A percentile compares a stretch with the other conserved stretches of the same genome.
phyloP scores from a whole-genome alignment of 2,888 invertebrate species.

The Halictus quadricinctus region DNA sequence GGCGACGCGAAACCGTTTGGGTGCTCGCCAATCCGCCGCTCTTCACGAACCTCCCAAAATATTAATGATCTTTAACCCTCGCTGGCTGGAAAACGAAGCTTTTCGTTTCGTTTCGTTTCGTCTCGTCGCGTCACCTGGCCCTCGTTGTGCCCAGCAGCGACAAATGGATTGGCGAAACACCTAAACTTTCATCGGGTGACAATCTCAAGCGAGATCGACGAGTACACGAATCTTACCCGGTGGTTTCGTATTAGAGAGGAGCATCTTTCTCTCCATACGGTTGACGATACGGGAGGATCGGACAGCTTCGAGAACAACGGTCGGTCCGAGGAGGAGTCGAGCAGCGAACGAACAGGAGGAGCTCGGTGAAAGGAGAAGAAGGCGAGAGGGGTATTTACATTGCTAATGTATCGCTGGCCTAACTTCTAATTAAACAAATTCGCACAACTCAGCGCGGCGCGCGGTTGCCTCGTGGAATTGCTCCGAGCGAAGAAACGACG shows the following conservation, averaged over 20 bases:
- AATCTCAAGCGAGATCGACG: not conserved
- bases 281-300: slow-evolving; percentile 41
- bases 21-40: slow-evolving; percentile 64
- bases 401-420: slow-evolving; percentile 82
- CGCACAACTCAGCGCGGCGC: slow-evolving; percentile 79
- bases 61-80: slow-evolving; percentile 70
- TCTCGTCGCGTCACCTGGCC: not conserved
- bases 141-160: not conserved
- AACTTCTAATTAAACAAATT: slow-evolving; percentile 83
- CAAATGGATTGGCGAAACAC: not conserved
- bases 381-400: slow-evolving; percentile 79
- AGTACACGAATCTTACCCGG: not conserved
- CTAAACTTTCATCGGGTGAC: not conserved
- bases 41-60: slow-evolving; percentile 66
- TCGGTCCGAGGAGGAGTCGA: slow-evolving; percentile 11
- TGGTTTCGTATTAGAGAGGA: too few species aligned
- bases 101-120: not conserved
- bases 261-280: not conserved
- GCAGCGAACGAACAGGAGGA: slow-evolving; percentile 18
- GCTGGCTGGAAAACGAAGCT: not conserved
- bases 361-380: slow-evolving; percentile 35
- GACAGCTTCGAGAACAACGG: slow-evolving; percentile 17
- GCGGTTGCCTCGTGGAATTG: slow-evolving; percentile 74
- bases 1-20: slow-evolving; percentile 68
- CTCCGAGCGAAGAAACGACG: slow-evolving; percentile 56